Base-by-base conservation (phyloP, 2,888 invertebrate genomes). In the Erebia aethiops region DNA sequence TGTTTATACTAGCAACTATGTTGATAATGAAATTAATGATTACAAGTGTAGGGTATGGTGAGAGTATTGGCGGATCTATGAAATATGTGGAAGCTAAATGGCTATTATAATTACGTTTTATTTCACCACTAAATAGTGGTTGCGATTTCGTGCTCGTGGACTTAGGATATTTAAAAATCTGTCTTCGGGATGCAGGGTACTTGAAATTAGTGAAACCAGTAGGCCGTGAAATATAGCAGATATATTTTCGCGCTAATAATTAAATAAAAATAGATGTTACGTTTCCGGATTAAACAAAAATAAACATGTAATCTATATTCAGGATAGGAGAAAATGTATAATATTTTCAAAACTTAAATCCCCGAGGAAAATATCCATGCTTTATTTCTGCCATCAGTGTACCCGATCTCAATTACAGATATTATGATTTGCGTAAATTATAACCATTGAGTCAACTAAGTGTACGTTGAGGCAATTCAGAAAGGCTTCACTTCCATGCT, bases 401-500 rank as follows among this genome's bases (percentile, higher is more conserved):
- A 11, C 18, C 18, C 35, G 18, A 43, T 61, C 61, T 61, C 41
- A 43, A 61, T 77, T 76, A 81, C 77, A 81, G 82, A 84, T 86
- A 87, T 90, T 89, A 90, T 89, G 87, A 91, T 90, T 91, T 91
- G 91, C 91, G 91, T 91, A 90, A 91, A 92, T 90, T 88, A 87
- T 85, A 84, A 89, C 87, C 84, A 87, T 86, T 87, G 87, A 88
- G 88, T 87, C 89, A 88, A 87, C 87, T 86, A 79, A 87, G 87
- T 88, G 89, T 87, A 89, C 87, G 86, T 84, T 84, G 84, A 84
- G 84, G 86, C 86, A 85, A 82, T 86, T 84, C 82, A 82, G 83
- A 90, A 89, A 90, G 86, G 83, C 78, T 77, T 58, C 56, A 74
- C 78, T 81, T 87, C 86, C 86, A 87, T 86, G 88, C 85, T 85